A percentile compares a stretch with the other conserved stretches of the same genome.
These are phyloP conservation scores for Drosophila prostipennis DNA, from an alignment of 2,888 invertebrate genomes.

Conservation along the genomic window DNA sequence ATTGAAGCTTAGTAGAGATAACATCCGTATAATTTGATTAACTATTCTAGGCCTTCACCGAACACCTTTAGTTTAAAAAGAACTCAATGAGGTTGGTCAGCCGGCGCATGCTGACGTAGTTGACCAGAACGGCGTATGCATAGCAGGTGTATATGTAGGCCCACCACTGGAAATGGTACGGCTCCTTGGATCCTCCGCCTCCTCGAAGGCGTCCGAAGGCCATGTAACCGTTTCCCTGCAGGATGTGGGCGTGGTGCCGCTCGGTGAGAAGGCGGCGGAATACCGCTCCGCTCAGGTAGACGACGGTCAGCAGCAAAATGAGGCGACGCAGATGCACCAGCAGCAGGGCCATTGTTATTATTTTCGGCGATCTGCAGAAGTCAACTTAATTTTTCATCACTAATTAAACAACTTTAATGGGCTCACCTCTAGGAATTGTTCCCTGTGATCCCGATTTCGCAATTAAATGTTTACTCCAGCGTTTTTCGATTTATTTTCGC, in stretches of 20 bases:
- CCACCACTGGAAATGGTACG: conserved; percentile 83
- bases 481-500: conserved; percentile 23
- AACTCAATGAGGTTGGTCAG: conserved; percentile 80
- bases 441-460: conserved; percentile 8
- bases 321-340: conserved; percentile 83
- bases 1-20: neutral
- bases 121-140: conserved; percentile 78
- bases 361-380: neutral
- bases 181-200: conserved; percentile 63
- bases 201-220: conserved; percentile 39
- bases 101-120: conserved; percentile 76
- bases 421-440: neutral
- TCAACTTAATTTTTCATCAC: neutral
- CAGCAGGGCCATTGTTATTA: conserved; percentile 76
- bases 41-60: neutral
- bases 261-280: conserved; percentile 79
- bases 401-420: conserved; percentile 7
- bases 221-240: conserved; percentile 71
- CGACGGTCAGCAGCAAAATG: conserved; percentile 82
- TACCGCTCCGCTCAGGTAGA: conserved; percentile 82
- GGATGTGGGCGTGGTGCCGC: conserved; percentile 70
- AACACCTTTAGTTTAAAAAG: conserved; percentile 58
- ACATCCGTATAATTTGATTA: neutral
- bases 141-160: conserved; percentile 83
- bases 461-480: conserved; percentile 32